Evolutionary conservation across 64 coral and sea anemone species (phyloP).

Genomic region (Montipora efflorescens): DNA sequence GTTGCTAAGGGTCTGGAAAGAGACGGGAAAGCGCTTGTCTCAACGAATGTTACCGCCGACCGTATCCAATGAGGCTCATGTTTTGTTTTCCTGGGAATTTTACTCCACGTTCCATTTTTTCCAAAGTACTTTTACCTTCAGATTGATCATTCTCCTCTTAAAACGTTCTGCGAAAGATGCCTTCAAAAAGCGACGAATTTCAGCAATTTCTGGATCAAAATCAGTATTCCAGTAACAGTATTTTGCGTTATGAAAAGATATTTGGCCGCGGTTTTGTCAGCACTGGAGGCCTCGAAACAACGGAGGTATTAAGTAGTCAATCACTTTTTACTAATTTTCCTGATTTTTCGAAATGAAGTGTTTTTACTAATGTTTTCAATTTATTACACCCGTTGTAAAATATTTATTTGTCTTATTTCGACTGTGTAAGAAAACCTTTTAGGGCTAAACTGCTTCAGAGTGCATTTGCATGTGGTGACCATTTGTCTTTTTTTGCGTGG

Average conservation of each 20-base stretch:
- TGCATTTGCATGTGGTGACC: no score
- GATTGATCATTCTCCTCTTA: not conserved
- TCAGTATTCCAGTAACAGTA: conserved; percentile 83
- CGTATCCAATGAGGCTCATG: not conserved
- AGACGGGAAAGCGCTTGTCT: not conserved
- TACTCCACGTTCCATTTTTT: not conserved
- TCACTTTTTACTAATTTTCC: not conserved
- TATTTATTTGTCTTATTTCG: no score
- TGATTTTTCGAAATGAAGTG: not conserved
- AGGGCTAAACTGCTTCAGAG: no score
- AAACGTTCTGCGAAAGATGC: not conserved
- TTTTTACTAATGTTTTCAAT: not conserved
- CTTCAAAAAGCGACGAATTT: conserved; percentile 58
- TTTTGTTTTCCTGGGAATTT: not conserved
- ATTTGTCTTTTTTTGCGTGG: no score
- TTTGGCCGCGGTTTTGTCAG: conserved; percentile 97
- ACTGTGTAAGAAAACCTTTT: no score
- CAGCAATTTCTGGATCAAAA: conserved; percentile 96
- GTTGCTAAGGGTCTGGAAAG: not conserved
- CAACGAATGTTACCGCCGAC: conserved; percentile 22
- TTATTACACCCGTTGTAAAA: no score
- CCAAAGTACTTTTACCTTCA: not conserved
- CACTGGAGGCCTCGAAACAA: conserved; percentile 95
- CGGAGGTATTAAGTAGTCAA: conserved; percentile 64
- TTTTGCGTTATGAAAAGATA: conserved; percentile 93